Conservation (phyloP, 1,140 invertebrate genomes). For the Diachasma alloeum region DNA sequence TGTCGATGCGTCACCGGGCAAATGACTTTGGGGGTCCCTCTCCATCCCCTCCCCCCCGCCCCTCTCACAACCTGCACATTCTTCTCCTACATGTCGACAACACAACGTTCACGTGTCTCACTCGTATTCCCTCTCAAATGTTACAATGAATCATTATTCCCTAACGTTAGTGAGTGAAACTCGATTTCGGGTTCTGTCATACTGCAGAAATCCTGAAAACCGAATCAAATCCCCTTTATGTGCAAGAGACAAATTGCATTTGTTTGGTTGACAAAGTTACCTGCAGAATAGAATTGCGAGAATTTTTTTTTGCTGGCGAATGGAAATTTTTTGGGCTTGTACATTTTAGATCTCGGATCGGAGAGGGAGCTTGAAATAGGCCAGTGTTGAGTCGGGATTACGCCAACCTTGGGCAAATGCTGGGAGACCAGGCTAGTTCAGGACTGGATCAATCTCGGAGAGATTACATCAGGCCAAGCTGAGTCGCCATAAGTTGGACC, state of each 20-base stretch:
- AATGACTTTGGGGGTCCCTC: constrained; percentile 27
- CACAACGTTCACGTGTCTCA: not conserved
- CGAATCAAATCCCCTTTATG: not conserved
- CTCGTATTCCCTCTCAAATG: not conserved
- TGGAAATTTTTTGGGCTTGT: not conserved
- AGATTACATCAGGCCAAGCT: too few relatives aligned
- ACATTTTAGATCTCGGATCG: too few relatives aligned
- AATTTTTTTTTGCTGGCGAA: not conserved
- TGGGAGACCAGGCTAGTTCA: too few relatives aligned
- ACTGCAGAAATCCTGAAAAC: not conserved
- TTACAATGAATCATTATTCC: not conserved
- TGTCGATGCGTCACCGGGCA: constrained; percentile 27
- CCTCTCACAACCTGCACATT: not conserved
- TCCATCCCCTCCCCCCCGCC: not conserved
- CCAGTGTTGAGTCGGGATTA: too few relatives aligned
- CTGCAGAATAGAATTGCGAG: not conserved
- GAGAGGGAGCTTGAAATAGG: too few relatives aligned
- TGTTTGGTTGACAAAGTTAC: not conserved
- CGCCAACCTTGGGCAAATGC: too few relatives aligned
- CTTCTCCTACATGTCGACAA: not conserved
- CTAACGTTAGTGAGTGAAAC: not conserved
- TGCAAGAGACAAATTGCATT: not conserved
- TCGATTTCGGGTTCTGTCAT: not conserved
- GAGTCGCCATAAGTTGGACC: too few relatives aligned
- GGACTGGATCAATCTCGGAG: too few relatives aligned